A percentile compares a stretch with the other conserved stretches of the same genome.
Conservation (phyloP, 2,113 vertebrate genomes). For the Anolis carolinensis region DNA sequence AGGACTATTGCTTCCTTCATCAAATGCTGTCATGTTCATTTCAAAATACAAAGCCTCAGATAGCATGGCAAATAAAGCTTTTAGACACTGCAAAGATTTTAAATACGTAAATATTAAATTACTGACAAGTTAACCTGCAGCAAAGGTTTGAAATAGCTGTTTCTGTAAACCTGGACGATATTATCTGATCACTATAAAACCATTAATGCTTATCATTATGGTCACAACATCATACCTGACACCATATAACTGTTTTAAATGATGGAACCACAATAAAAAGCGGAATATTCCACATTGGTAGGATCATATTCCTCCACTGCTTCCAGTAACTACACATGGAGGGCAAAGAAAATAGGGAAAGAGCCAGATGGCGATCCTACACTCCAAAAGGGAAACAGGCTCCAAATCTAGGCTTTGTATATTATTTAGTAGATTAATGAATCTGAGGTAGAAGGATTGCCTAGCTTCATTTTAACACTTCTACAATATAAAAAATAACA, state of each 20-base stretch:
- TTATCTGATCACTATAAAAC: slow-evolving; percentile 65
- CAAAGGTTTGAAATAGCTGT: slow-evolving; percentile 54
- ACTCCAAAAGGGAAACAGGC: slow-evolving; percentile 35
- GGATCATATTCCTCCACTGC: slow-evolving; percentile 42
- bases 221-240: slow-evolving; percentile 47
- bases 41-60: background rate
- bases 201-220: slow-evolving; percentile 54
- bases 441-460: slow-evolving; percentile 14
- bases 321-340: slow-evolving; percentile 40
- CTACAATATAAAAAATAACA: slow-evolving; percentile 18
- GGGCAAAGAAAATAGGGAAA: slow-evolving; percentile 1
- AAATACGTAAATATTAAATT: slow-evolving; percentile 61
- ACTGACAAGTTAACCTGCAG: slow-evolving; percentile 55
- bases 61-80: slow-evolving; percentile 46
- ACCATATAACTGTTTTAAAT: slow-evolving; percentile 52
- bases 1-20: background rate
- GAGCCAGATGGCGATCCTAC: background rate
- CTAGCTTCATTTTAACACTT: slow-evolving; percentile 53
- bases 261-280: slow-evolving; percentile 42
- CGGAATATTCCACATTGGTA: slow-evolving; percentile 21
- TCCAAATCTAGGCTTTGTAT: slow-evolving; percentile 15
- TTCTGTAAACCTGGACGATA: slow-evolving; percentile 55
- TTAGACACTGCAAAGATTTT: slow-evolving; percentile 52
- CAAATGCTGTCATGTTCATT: background rate
- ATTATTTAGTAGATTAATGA: slow-evolving; percentile 47